These are phyloP conservation scores for Gymnosoma rotundatum DNA, from an alignment of 2,888 invertebrate genomes.

Conservation along the genomic window DNA sequence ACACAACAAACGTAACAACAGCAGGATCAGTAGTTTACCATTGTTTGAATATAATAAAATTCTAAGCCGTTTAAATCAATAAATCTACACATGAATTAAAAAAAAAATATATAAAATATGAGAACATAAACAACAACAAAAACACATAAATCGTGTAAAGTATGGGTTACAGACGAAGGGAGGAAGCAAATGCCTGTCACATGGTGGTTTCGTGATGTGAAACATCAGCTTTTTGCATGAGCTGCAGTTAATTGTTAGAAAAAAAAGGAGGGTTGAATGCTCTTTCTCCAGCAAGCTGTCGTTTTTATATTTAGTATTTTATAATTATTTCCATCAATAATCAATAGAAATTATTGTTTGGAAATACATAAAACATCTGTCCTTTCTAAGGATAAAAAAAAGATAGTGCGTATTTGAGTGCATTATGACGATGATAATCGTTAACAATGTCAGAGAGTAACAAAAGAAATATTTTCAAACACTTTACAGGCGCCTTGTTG, in stretches of 20 bases:
- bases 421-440: slow-evolving; percentile 57
- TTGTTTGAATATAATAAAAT: slow-evolving; percentile 52
- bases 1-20: neutral
- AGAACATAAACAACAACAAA: neutral
- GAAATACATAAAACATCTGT: slow-evolving; percentile 56
- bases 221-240: slow-evolving; percentile 14
- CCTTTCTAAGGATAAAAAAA: slow-evolving; percentile 29
- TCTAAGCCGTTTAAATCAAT: slow-evolving; percentile 63
- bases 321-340: slow-evolving; percentile 38
- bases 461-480: slow-evolving; percentile 38
- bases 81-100: slow-evolving; percentile 42
- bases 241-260: neutral
- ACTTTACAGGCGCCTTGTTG: slow-evolving; percentile 33
- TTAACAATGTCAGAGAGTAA: slow-evolving; percentile 36
- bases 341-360: slow-evolving; percentile 59
- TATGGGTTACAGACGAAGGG: neutral
- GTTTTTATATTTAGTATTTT: neutral
- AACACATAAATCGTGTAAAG: neutral
- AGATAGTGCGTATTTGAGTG: slow-evolving; percentile 11
- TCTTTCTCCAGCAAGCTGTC: slow-evolving; percentile 16
- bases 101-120: neutral
- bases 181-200: slow-evolving; percentile 27
- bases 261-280: slow-evolving; percentile 8
- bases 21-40: slow-evolving; percentile 30
- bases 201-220: slow-evolving; percentile 47